phyloP scores from a whole-genome alignment of 2,113 vertebrate genomes.

The Podilymbus podiceps region DNA sequence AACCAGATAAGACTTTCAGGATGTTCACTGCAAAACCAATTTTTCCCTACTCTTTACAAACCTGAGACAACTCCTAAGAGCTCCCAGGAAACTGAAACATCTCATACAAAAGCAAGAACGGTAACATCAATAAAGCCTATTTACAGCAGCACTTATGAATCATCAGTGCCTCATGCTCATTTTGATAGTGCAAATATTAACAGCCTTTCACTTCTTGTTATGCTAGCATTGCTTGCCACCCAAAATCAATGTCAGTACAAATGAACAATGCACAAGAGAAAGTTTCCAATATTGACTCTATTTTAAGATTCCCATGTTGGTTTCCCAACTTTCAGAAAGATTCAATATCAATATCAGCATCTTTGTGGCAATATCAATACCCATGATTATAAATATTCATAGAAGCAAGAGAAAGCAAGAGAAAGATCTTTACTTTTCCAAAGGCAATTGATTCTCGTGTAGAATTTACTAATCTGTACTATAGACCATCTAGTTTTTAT shows the following conservation, averaged over 20 bases:
- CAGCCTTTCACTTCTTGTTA: slow-evolving; percentile 2
- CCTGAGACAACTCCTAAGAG: not conserved
- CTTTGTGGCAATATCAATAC: not conserved
- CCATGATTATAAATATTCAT: not conserved
- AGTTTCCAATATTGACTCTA: not conserved
- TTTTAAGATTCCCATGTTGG: not conserved
- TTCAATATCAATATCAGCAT: not conserved
- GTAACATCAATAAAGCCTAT: slow-evolving; percentile 14
- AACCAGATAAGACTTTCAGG: not conserved
- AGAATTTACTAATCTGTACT: not conserved
- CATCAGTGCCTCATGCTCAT: not conserved
- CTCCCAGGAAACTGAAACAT: not conserved
- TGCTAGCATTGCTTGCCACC: not conserved
- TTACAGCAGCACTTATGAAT: slow-evolving; percentile 17
- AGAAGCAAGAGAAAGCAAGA: not conserved
- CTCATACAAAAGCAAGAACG: not conserved
- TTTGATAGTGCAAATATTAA: slow-evolving; percentile 33
- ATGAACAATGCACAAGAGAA: not conserved
- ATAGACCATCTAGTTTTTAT: not conserved
- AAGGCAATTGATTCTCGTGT: not conserved
- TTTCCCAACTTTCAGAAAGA: not conserved
- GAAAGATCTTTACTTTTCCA: not conserved
- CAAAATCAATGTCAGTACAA: slow-evolving; percentile 24
- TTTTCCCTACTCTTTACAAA: not conserved
- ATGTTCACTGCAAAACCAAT: not conserved